Evolutionary conservation across 2,797 vertebrate species (phyloP).

Genomic region (Etheostoma nigrum): DNA sequence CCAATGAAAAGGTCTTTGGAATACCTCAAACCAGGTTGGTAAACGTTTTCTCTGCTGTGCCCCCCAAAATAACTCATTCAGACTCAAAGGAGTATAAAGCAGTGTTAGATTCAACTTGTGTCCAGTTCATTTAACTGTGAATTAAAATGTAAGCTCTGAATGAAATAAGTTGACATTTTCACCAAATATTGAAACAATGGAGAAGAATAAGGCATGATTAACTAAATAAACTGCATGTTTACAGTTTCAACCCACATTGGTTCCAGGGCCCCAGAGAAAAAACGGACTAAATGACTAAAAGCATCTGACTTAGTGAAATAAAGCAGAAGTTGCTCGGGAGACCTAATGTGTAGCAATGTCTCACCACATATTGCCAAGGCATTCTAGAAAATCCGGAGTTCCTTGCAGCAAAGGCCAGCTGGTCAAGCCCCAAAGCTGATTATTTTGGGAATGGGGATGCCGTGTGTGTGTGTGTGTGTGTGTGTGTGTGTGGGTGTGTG

Average conservation of each 20-base stretch:
- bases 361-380: slow-evolving; percentile 30
- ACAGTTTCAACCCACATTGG: not conserved
- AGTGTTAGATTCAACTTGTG: not conserved
- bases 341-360: slow-evolving; percentile 28
- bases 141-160: not conserved
- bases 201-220: not conserved
- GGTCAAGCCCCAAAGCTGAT: slow-evolving; percentile 71
- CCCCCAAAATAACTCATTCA: slow-evolving; percentile 1
- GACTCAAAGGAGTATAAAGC: not conserved
- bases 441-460: slow-evolving; percentile 58
- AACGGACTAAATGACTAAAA: not conserved
- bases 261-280: not conserved
- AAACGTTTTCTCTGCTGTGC: not conserved
- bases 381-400: slow-evolving; percentile 55
- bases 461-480: slow-evolving; percentile 28
- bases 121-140: not conserved
- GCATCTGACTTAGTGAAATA: slow-evolving; percentile 11
- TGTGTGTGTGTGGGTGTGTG: slow-evolving; percentile 10
- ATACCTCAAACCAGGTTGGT: not conserved
- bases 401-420: slow-evolving; percentile 57
- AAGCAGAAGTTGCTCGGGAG: slow-evolving; percentile 20
- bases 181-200: slow-evolving; percentile 1
- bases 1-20: slow-evolving; percentile 6
- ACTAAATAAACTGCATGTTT: not conserved
- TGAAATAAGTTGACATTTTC: not conserved